These are phyloP conservation scores for Lemur catta DNA, from an alignment of 2,797 vertebrate species.

Conservation along the genomic window DNA sequence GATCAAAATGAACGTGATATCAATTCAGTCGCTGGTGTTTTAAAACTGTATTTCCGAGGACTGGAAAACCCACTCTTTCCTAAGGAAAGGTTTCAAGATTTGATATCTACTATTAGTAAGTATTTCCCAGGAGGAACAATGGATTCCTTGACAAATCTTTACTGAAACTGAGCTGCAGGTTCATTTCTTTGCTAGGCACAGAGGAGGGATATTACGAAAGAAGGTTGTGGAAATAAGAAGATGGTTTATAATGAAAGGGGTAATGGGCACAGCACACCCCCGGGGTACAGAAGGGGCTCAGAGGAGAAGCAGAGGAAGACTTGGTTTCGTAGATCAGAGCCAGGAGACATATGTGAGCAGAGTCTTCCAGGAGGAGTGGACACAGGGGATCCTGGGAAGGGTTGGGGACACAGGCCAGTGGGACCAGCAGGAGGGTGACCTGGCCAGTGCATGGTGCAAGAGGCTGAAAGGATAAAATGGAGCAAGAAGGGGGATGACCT, in stretches of 20 bases:
- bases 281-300: background rate
- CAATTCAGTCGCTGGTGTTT: slow-evolving; percentile 97
- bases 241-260: background rate
- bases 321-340: background rate
- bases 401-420: background rate
- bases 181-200: background rate
- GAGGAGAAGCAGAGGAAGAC: background rate
- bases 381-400: background rate
- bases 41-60: slow-evolving; percentile 98
- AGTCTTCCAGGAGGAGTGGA: background rate
- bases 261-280: background rate
- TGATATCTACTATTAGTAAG: slow-evolving; percentile 98
- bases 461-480: background rate
- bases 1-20: slow-evolving; percentile 97
- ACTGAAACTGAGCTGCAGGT: background rate
- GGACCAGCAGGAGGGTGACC: background rate
- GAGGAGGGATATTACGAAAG: background rate
- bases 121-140: slow-evolving; percentile 39
- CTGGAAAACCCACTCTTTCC: slow-evolving; percentile 98
- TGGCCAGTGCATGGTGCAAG: background rate
- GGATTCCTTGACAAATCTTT: background rate
- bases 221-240: background rate
- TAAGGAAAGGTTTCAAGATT: slow-evolving; percentile 98
- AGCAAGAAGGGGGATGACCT: background rate
- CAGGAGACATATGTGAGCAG: background rate